Evolutionary conservation across 2,113 vertebrate genomes (phyloP).

Genomic region (Panthera tigris): DNA sequence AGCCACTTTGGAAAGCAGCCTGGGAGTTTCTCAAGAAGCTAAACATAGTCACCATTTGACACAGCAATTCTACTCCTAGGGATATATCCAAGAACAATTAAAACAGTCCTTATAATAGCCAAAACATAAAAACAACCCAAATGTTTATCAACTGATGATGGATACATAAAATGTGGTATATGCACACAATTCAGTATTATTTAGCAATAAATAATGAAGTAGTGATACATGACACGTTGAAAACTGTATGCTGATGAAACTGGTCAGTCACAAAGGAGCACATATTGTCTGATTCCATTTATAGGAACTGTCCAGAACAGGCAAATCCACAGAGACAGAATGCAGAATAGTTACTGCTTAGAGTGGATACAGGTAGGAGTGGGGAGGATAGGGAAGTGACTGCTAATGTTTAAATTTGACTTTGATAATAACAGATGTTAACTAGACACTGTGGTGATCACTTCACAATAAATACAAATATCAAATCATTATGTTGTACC

Average conservation of each 20-base stretch:
- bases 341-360: not conserved
- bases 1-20: not conserved
- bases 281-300: not conserved
- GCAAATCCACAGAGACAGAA: not conserved
- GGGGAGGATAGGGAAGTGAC: not conserved
- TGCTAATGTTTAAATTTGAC: not conserved
- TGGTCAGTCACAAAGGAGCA: not conserved
- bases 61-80: not conserved
- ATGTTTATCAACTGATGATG: not conserved
- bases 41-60: not conserved
- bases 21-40: not conserved
- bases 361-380: too few species aligned
- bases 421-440: not conserved
- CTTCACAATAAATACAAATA: not conserved
- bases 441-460: not conserved
- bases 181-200: not conserved
- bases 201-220: not conserved
- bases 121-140: slow-evolving; percentile 9
- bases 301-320: not conserved
- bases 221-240: not conserved
- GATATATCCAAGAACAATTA: not conserved
- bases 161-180: not conserved
- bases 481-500: not conserved
- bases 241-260: not conserved
- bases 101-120: not conserved